Base-by-base conservation (phyloP, 2,888 invertebrate species). In the Pristionchus mayeri region DNA sequence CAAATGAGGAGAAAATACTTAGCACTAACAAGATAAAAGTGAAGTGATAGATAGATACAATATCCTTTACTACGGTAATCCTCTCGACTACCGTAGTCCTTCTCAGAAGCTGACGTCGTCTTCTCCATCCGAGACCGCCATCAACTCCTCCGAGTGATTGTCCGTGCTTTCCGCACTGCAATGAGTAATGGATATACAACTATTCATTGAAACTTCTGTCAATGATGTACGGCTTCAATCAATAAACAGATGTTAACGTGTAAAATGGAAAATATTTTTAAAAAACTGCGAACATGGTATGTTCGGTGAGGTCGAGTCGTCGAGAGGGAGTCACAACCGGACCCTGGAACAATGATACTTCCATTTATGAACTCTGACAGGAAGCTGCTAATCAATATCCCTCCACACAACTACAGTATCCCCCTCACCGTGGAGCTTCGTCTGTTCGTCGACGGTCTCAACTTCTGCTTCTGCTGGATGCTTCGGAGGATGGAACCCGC, bases 121-220 rank as follows among this genome's bases (percentile, higher is more conserved):
- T 24, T 84, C 84, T 37, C 84, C 84, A 30, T 84, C 84, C 18
- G 84, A 84, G 1, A 84, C 71, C 0, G 84, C 84, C 84, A 84
- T 84, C 27, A n/a, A 7, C 48, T 82, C 82, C 34, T 82, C 82
- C 6, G 34, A 30, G 30, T 44, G 57, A 21, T 57, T 60, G 48
- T 80, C 80, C 11, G n/a, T n/a, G n/a, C n/a, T n/a, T n/a, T 57
- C 80, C 24, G 57, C 27, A 13, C 80, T 57, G 60, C 37, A 80
- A 78, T 24, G 16, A 44, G 40, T 11, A 18, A 75, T 18, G 9
- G 40, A 21, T 9, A 9, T 67, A 67, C 37, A 18, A 27, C 21
- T 21, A 27, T 21, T 27, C n/a, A 40, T 75, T 75, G 6, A 40
- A 75, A 75, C 24, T n/a, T n/a, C 44, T 44, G 6, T 44, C 13